Conservation (phyloP, 2,113 vertebrate genomes). For the Trogon surrucura region DNA sequence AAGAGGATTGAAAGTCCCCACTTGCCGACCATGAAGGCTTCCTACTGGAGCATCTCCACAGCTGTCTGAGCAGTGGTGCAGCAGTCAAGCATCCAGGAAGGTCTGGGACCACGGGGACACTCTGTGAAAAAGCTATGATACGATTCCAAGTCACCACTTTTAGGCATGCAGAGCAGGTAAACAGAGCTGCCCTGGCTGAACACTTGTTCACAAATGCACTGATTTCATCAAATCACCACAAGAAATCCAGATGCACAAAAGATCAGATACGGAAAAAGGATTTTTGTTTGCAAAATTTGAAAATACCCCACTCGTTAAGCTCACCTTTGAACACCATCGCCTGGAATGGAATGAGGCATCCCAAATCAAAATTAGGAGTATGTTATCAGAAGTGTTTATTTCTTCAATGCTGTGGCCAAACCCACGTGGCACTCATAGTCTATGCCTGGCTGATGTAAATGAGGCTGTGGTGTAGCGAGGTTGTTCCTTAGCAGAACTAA, state of each 20-base stretch:
- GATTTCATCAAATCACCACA: fast-evolving
- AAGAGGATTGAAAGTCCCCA: not conserved
- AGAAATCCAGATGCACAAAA: not conserved
- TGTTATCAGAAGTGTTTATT: not conserved
- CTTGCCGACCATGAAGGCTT: not conserved
- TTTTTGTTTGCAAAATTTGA: not conserved
- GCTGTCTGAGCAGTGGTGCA: not conserved
- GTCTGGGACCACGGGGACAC: not conserved
- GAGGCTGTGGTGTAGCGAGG: not conserved
- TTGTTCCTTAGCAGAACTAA: not conserved
- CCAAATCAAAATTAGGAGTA: not conserved
- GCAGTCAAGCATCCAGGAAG: not conserved
- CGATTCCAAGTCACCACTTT: not conserved
- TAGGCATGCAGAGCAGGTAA: fast-evolving
- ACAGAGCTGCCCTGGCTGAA: not conserved
- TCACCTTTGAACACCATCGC: not conserved
- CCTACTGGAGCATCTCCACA: not conserved
- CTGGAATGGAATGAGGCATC: not conserved
- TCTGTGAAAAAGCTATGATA: not conserved
- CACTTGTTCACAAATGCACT: not conserved
- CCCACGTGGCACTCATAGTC: not conserved
- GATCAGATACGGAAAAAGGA: fast-evolving
- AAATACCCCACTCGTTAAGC: not conserved
- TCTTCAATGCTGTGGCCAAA: not conserved
- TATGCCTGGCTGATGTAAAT: not conserved